Evolutionary conservation across 2,113 vertebrate species (phyloP).

Genomic region (Todiramphus saurophagus): DNA sequence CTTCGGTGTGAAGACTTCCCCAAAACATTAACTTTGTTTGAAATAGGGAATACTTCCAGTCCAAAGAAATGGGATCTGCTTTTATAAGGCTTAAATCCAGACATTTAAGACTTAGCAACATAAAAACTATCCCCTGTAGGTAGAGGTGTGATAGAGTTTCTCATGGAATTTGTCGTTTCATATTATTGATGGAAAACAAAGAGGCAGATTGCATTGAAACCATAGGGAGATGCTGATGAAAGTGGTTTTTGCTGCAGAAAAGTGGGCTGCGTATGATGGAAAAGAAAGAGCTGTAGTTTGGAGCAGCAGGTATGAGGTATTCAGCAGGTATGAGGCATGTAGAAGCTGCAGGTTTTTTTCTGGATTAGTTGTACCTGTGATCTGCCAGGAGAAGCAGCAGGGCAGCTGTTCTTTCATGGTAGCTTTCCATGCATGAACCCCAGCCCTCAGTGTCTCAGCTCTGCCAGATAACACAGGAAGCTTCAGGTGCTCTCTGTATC

Average conservation of each 20-base stretch:
- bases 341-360: background rate
- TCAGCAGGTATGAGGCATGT: fast-evolving
- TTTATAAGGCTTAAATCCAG: background rate
- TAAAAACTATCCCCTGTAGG: background rate
- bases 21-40: background rate
- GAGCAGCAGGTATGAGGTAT: fast-evolving
- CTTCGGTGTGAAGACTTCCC: background rate
- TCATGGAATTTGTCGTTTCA: background rate
- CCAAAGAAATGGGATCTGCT: background rate
- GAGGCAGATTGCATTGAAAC: background rate
- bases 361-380: fast-evolving
- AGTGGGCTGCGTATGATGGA: background rate
- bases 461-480: background rate
- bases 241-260: background rate
- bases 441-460: background rate
- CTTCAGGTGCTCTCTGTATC: background rate
- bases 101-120: background rate
- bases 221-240: background rate
- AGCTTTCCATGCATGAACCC: fast-evolving
- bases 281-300: background rate
- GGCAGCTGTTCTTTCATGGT: background rate
- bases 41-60: background rate
- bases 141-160: background rate
- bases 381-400: background rate
- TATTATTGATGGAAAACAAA: background rate